Conservation (phyloP, 2,888 invertebrate genomes). For the Synanthedon myopaeformis region DNA sequence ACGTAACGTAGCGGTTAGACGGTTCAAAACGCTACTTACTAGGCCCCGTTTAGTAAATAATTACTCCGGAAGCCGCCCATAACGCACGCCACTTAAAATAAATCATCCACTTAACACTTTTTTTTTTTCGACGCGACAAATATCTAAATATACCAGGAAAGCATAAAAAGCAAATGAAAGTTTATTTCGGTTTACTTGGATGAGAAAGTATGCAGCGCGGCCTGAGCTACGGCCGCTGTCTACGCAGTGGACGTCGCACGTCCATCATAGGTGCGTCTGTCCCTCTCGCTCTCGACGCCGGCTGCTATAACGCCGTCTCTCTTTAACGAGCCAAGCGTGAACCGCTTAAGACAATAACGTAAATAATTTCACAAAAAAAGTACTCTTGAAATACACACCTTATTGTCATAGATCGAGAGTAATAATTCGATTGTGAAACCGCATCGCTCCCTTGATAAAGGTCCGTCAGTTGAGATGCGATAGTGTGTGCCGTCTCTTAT, state of each 20-base stretch:
- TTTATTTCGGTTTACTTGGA: constrained; percentile 58
- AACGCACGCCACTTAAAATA: constrained; percentile 57
- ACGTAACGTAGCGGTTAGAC: constrained; percentile 27
- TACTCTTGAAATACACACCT: constrained; percentile 32
- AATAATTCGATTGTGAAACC: neutral
- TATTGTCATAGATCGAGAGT: constrained; percentile 10
- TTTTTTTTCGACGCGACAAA: constrained; percentile 55
- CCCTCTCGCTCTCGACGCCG: constrained; percentile 23
- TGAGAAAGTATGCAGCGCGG: constrained; percentile 60
- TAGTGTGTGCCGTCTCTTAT: constrained; percentile 12
- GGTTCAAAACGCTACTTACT: constrained; percentile 17
- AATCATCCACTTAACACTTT: constrained; percentile 70
- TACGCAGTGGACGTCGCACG: constrained; percentile 42
- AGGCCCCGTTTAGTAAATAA: constrained; percentile 39
- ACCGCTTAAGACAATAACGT: constrained; percentile 54
- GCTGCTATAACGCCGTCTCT: constrained; percentile 1
- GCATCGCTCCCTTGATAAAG: constrained; percentile 21
- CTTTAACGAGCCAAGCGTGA: constrained; percentile 36
- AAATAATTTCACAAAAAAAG: constrained; percentile 38
- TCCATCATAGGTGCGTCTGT: constrained; percentile 48
- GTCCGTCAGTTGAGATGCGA: constrained; percentile 9
- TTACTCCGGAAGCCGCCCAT: constrained; percentile 58
- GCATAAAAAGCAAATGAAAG: constrained; percentile 54
- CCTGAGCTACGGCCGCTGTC: constrained; percentile 58
- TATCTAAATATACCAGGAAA: constrained; percentile 55